phyloP scores from a whole-genome alignment of 2,888 invertebrate genomes.

The Drosophila greeni region DNA sequence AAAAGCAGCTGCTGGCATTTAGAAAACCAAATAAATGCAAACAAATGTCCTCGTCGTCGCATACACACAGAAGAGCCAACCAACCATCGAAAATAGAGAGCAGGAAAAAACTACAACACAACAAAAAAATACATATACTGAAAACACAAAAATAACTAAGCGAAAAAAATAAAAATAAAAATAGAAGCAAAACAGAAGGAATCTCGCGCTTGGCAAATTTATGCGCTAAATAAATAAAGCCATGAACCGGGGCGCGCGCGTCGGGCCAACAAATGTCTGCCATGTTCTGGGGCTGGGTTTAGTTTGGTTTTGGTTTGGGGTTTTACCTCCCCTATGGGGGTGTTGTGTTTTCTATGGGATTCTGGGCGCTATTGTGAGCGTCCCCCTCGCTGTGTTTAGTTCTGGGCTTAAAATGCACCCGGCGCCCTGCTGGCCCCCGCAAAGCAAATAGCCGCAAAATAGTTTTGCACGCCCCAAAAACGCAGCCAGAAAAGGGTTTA shows the following conservation, averaged over 20 bases:
- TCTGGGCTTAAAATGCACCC: constrained; percentile 39
- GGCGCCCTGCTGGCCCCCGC: constrained; percentile 18
- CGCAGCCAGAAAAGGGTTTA: constrained; percentile 21
- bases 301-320: constrained; percentile 21
- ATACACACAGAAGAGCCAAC: constrained; percentile 33
- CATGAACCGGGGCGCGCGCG: constrained; percentile 57
- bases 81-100: constrained; percentile 37
- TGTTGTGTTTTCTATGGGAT: constrained; percentile 14
- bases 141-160: constrained; percentile 13
- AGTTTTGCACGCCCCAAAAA: constrained; percentile 47
- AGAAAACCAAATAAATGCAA: constrained; percentile 67
- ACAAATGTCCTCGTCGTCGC: constrained; percentile 58
- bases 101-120: constrained; percentile 21
- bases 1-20: constrained; percentile 26
- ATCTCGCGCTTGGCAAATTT: constrained; percentile 62
- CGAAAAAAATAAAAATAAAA: constrained; percentile 3
- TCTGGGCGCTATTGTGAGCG: too few species aligned
- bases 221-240: constrained; percentile 72
- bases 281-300: constrained; percentile 22
- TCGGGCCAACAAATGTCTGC: constrained; percentile 57
- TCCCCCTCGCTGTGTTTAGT: constrained; percentile 2
- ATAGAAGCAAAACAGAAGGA: constrained; percentile 22
- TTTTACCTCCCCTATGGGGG: not conserved
- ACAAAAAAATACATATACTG: constrained; percentile 4
- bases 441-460: constrained; percentile 55